Evolutionary conservation across 2,888 invertebrate species (phyloP), one percentile per base, ranked within the genome.

Genomic region (Escarpia spicata): DNA sequence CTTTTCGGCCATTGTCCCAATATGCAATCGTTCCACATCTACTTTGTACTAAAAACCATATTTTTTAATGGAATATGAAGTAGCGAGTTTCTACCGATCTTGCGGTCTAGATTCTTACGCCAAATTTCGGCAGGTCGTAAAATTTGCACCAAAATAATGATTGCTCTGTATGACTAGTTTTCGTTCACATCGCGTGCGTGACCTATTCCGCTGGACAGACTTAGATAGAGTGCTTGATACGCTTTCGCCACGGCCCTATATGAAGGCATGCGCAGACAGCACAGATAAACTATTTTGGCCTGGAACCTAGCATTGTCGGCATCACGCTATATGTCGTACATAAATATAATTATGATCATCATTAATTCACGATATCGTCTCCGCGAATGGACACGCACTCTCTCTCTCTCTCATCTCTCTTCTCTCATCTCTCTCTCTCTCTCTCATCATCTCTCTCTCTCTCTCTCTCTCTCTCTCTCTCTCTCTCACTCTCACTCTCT

Each of bases 291-390:
- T 75, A 75, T 75, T 75, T 75, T 26, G 19, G 75, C 26, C 75
- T 75, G 75, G 75, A n/a, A 75, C 75, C 9, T 15, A 15, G 75
- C 15, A 75, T 75, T 15, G 26, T 26, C 26, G 19, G n/a, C 75
- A 26, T 75, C 75, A 75, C 75, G 75, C 75, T n/a, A 75, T 75
- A n/a, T 75, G 75, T 75, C 19, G 75, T 75, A 75, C 75, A 75
- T 75, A 75, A 75, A 75, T 75, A 75, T 19, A 75, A 75, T 75
- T 26, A 75, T 75, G 75, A 75, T 75, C 75, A 75, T 75, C 75
- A 75, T 75, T 75, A 75, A 75, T 75, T 75, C 75, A 75, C 75
- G 75, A 75, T 75, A 75, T n/a, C 75, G 75, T 15, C 75, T 19
- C 75, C 26, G 4, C 75, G 75, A 75, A 75, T 75, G 19, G 75